phyloP scores from a whole-genome alignment of 2,888 invertebrate species.

The Choristoneura rosaceana region DNA sequence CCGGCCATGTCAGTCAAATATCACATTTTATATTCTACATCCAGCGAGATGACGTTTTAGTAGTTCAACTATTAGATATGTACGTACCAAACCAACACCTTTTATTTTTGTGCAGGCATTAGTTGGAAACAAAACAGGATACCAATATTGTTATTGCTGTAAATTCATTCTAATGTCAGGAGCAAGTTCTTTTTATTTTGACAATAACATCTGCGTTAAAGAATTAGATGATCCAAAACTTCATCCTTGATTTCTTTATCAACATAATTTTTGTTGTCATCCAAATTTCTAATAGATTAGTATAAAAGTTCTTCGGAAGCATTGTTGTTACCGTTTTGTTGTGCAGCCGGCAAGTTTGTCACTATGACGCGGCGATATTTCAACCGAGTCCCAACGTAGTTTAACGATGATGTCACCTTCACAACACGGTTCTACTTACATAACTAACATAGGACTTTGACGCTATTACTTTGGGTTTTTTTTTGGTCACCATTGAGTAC shows the following conservation, averaged over 20 bases:
- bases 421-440: slow-evolving; percentile 21
- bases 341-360: slow-evolving; percentile 31
- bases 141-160: no score
- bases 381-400: slow-evolving; percentile 27
- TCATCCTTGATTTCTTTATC: neutral
- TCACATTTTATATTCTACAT: slow-evolving; percentile 26
- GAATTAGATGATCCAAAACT: neutral
- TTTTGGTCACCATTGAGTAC: neutral
- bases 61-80: slow-evolving; percentile 5
- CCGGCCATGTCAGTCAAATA: slow-evolving; percentile 36
- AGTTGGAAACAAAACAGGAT: neutral
- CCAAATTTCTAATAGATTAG: slow-evolving; percentile 17
- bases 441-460: slow-evolving; percentile 14
- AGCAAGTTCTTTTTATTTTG: no score
- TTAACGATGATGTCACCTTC: slow-evolving; percentile 36
- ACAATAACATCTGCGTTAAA: neutral
- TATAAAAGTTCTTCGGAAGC: slow-evolving; percentile 1
- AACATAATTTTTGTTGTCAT: neutral
- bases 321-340: slow-evolving; percentile 28
- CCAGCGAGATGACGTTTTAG: slow-evolving; percentile 24
- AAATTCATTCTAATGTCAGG: no score
- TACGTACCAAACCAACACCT: neutral
- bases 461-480: neutral
- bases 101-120: neutral
- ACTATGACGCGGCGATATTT: slow-evolving; percentile 40